Base-by-base conservation (phyloP, 2,113 vertebrate genomes). In the Spilogale gracilis region DNA sequence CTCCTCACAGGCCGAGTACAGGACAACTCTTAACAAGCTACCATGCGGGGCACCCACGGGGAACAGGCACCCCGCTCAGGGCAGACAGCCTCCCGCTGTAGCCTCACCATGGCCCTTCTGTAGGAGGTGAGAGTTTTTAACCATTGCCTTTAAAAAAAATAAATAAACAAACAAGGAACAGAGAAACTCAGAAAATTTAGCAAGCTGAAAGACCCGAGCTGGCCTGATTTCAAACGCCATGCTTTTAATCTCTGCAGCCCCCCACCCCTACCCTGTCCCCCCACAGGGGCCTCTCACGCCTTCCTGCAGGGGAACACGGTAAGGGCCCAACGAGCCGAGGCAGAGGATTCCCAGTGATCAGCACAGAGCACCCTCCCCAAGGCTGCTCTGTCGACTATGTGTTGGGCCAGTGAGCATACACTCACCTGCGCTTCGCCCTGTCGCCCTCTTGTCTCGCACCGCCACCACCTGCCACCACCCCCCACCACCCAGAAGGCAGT, bases 1-100 rank as follows among this genome's bases (percentile, higher is more conserved):
- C 20, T 73, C 61, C 54, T 76, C 58, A 4, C 0, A 0, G 18
- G 85, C 56, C 58, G 90, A 74, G 45, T 0, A 30, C 48, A 87
- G 58, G 11, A 52, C 1, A 18, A 16, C 25, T 0, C 0, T 18
- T 18, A 43, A 56, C 63, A 58, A 74, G 50, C 27, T 9, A 4
- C 6, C 63, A 6, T 9, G 0, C 10, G 14, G 48, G 60, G 65
- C 23, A 27, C 50, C 14, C n/a, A 32, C 7, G 0, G 54, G 0
- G 4, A 27, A 16, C 7, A 1, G 56, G 11, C 12, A 18, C 79
- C 65, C 2, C 4, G 0, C 45, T 60, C 54, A 0, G 43, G 16
- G 30, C 20, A 23, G 43, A 67, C 20, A 5, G 93, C 52, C 60
- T 63, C 32, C 78, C 32, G 0, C 11, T 4, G 5, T 7, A 9